Percentiles rank a stretch among this genome's conserved stretches.
Evolutionary conservation across 37 sponge, comb jelly and placozoan species (phyloP).

Genomic region (Diacarnus erythraeanus): DNA sequence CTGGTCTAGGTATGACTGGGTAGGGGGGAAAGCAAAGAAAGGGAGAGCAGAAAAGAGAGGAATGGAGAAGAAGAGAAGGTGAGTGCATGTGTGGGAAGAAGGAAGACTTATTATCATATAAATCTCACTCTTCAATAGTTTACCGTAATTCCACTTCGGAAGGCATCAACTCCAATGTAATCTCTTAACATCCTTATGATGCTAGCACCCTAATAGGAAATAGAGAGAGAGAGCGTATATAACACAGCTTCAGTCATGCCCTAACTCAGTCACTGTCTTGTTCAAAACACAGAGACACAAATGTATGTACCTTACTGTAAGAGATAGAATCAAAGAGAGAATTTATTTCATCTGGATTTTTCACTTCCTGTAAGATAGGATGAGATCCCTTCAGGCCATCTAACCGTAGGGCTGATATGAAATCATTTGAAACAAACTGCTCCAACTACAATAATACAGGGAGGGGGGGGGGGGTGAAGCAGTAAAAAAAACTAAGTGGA

Average conservation of each 20-base stretch:
- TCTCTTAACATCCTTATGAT: conserved; percentile 75
- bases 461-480: too few species aligned
- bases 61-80: too few species aligned
- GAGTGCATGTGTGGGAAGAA: too few species aligned
- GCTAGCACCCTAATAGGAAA: conserved; percentile 70
- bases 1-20: conserved; percentile 46
- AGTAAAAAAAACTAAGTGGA: too few species aligned
- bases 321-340: conserved; percentile 94
- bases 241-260: too few species aligned
- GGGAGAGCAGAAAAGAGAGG: too few species aligned
- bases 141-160: conserved; percentile 56
- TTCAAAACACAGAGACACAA: background rate
- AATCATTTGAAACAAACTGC: conserved; percentile 52
- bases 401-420: conserved; percentile 12
- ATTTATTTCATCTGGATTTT: conserved; percentile 78
- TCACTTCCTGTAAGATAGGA: conserved; percentile 67
- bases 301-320: conserved; percentile 79
- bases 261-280: background rate
- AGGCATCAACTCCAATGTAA: conserved; percentile 55
- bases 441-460: conserved; percentile 44
- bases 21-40: too few species aligned
- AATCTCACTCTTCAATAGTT: too few species aligned
- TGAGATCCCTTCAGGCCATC: conserved; percentile 70
- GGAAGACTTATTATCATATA: background rate
- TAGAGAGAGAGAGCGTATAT: too few species aligned